Evolutionary conservation across 2,888 invertebrate genomes (phyloP).

Genomic region (Drosophila setosimentum): DNA sequence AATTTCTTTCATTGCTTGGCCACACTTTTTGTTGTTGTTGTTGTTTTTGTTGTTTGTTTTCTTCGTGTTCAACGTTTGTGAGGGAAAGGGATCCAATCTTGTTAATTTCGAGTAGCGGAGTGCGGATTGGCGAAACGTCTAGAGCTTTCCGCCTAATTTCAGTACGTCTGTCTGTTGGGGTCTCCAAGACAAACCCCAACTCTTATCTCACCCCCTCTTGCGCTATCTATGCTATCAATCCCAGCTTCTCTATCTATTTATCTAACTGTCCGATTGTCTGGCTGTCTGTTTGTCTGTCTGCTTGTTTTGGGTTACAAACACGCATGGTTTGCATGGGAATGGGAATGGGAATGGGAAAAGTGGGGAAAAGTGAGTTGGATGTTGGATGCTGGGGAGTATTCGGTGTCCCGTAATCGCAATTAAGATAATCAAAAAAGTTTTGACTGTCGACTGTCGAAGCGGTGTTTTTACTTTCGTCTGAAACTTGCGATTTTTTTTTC

Average conservation of each 20-base stretch:
- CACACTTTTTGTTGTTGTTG: conserved; percentile 12
- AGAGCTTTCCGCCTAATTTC: conserved; percentile 54
- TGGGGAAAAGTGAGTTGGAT: background rate
- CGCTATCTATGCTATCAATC: conserved; percentile 42
- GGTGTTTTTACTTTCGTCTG: conserved; percentile 69
- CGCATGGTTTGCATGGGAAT: conserved; percentile 58
- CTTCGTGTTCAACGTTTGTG: background rate
- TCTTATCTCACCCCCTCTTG: background rate
- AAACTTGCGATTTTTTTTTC: conserved; percentile 31
- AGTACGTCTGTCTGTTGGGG: conserved; percentile 38
- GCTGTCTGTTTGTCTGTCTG: conserved; percentile 10
- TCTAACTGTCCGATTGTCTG: conserved; percentile 32
- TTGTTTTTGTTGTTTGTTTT: background rate
- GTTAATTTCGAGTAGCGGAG: conserved; percentile 68
- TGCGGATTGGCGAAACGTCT: conserved; percentile 17
- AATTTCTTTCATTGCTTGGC: conserved; percentile 72
- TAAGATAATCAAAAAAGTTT: conserved; percentile 81
- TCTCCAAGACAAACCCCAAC: conserved; percentile 16
- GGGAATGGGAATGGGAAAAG: background rate
- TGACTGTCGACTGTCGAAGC: conserved; percentile 74
- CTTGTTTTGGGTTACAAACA: conserved; percentile 58
- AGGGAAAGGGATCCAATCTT: conserved; percentile 68
- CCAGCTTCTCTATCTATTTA: conserved; percentile 55
- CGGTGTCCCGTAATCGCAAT: conserved; percentile 73
- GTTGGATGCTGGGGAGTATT: background rate